Evolutionary conservation across 2,113 vertebrate species (phyloP).

Genomic region (Eublepharis macularius): DNA sequence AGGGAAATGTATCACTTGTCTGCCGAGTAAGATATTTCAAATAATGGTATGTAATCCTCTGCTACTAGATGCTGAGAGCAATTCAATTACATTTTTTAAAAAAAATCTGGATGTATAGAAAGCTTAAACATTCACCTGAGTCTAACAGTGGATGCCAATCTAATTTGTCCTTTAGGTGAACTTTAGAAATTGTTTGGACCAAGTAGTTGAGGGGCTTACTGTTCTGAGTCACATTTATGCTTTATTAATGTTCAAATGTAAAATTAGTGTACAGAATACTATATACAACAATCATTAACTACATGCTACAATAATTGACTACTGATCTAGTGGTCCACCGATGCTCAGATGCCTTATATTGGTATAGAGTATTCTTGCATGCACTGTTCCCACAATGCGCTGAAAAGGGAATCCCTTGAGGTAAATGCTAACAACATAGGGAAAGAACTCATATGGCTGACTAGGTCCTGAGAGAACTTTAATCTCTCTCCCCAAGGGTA

Average conservation of each 20-base stretch:
- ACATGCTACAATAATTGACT: neutral
- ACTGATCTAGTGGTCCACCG: neutral
- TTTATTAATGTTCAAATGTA: constrained; percentile 74
- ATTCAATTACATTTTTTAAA: constrained; percentile 29
- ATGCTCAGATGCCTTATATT: neutral
- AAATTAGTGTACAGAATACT: constrained; percentile 64
- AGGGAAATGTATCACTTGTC: constrained; percentile 38
- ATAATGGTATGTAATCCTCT: constrained; percentile 28
- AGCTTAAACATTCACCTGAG: constrained; percentile 14
- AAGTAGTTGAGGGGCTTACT: constrained; percentile 17
- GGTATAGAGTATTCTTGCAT: neutral
- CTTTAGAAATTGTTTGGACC: constrained; percentile 40
- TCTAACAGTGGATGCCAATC: neutral
- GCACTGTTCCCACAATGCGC: neutral
- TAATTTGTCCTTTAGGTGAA: constrained; percentile 56
- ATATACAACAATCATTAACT: constrained; percentile 4
- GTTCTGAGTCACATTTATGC: constrained; percentile 51
- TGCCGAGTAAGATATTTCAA: constrained; percentile 53
- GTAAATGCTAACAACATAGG: constrained; percentile 10
- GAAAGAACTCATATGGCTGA: neutral
- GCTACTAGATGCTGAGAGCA: constrained; percentile 30
- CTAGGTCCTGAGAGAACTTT: neutral
- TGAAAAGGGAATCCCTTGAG: neutral
- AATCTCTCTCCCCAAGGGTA: neutral
- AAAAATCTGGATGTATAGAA: constrained; percentile 22